Base-by-base conservation (phyloP, 2,888 invertebrate species). In the Parasteatoda lunata region DNA sequence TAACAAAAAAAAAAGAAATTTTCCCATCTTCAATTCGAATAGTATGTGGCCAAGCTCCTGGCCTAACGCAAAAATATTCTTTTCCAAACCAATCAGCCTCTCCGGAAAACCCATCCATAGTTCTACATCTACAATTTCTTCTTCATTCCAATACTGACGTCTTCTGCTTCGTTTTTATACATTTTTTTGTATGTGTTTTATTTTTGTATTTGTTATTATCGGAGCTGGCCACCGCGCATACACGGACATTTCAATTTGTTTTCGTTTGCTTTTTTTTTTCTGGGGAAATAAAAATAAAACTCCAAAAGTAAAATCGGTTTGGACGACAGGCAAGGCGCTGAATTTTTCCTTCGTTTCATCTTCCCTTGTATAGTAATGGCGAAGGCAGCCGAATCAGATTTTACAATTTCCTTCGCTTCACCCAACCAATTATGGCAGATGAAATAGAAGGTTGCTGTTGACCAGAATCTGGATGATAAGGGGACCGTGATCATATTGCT, bases 241-340 rank as follows among this genome's bases (percentile, higher is more conserved):
- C 85, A 80, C 72, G 85, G 85, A 86, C 85, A 86, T 86, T 86
- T 86, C 85, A 86, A 86, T 86, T 86, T 80, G 79, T 85, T 85
- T 79, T 76, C 69, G 64, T 73, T 77, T 66, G 49, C 69, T 64
- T 82, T 64, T 71, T 78, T 73, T 83, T 66, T 84, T 84, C 73
- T 84, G 78, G 59, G 59, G 59, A 30, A 30, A 30, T 30, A 30
- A 30, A 30, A 30, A 30, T 30, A 30, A 30, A 30, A 30, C 30
- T 30, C 30, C n/a, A 8, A n/a, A 59, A 59, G 13, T 72, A 78
- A 84, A 83, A 82, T 69, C 66, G 78, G 30, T 30, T 30, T 73
- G 78, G 64, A 78, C 59, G 78, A 78, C 76, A 76, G 64, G n/a
- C 54, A 77, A 77, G 85, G 85, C 80, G 76, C 52, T 51, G 79